Conservation (phyloP, 2,888 invertebrate species). For the Agonopterix alstromeriana region DNA sequence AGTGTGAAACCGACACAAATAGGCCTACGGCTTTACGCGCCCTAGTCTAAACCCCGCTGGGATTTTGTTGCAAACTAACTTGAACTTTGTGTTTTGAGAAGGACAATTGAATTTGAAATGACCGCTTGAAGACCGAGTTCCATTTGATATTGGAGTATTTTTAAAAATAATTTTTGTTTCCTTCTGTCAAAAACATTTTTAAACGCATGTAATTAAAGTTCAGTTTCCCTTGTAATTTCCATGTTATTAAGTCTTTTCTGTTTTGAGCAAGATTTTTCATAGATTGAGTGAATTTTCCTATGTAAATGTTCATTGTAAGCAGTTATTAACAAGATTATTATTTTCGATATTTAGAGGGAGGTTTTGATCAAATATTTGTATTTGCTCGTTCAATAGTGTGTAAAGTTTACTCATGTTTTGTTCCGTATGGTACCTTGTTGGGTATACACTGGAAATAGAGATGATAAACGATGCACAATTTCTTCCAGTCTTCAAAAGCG, state of each 20-base stretch:
- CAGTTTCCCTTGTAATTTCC: neutral
- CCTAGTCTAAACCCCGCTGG: conserved; percentile 17
- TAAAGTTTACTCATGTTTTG: conserved; percentile 23
- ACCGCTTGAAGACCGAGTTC: neutral
- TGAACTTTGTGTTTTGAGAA: rapidly evolving
- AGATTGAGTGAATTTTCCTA: conserved; percentile 46
- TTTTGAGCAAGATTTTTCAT: no score
- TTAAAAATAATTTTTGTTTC: neutral
- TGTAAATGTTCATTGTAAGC: conserved; percentile 45
- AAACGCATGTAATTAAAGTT: neutral
- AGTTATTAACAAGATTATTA: conserved; percentile 60
- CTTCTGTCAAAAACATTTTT: neutral
- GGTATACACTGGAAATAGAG: no score
- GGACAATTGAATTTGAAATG: conserved; percentile 18
- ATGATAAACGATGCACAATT: no score
- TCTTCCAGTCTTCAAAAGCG: no score
- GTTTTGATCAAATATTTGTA: conserved; percentile 55
- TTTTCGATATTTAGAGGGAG: conserved; percentile 34
- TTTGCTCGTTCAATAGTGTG: conserved; percentile 43
- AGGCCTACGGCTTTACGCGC: conserved; percentile 56
- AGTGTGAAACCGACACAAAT: conserved; percentile 77
- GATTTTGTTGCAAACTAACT: conserved; percentile 13
- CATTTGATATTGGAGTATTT: neutral
- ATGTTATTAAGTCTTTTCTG: no score
- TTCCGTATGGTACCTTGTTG: neutral